Conservation (phyloP, 2,888 invertebrate genomes). For the Diarsia mendica region DNA sequence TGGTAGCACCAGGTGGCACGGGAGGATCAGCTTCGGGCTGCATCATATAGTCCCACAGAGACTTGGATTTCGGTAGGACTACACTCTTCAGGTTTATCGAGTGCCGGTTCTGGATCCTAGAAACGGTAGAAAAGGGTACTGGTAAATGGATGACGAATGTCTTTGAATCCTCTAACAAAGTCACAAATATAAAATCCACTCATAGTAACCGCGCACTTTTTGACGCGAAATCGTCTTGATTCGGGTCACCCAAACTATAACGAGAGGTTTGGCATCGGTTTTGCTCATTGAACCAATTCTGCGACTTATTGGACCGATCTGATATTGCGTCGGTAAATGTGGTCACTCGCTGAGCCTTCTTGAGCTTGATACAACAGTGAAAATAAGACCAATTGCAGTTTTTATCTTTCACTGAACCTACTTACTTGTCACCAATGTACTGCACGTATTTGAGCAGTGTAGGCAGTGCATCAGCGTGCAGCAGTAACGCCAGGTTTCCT, state of each 20-base stretch:
- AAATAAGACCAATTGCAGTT: not conserved
- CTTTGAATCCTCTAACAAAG: not conserved
- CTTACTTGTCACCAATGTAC: constrained; percentile 91
- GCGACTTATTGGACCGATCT: not conserved
- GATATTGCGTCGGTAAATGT: not conserved
- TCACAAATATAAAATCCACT: not conserved
- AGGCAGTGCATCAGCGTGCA: constrained; percentile 93
- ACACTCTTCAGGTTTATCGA: constrained; percentile 77
- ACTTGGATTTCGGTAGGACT: constrained; percentile 77
- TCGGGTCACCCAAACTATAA: not conserved
- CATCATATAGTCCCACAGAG: constrained; percentile 82
- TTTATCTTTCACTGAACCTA: constrained; percentile 22
- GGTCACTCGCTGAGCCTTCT: not conserved
- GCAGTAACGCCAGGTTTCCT: constrained; percentile 89
- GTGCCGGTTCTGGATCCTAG: constrained; percentile 81
- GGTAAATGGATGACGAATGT: not conserved
- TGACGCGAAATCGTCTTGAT: not conserved
- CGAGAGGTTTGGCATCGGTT: not conserved
- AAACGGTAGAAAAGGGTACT: constrained; percentile 9
- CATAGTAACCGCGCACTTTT: not conserved
- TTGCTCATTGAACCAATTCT: not conserved
- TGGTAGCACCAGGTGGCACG: constrained; percentile 94
- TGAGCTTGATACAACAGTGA: not conserved
- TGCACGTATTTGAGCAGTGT: constrained; percentile 93
- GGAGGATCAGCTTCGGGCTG: constrained; percentile 91